These are phyloP conservation scores for Aradophagus sp. DNA, from an alignment of 1,140 invertebrate genomes.

Conservation along the genomic window DNA sequence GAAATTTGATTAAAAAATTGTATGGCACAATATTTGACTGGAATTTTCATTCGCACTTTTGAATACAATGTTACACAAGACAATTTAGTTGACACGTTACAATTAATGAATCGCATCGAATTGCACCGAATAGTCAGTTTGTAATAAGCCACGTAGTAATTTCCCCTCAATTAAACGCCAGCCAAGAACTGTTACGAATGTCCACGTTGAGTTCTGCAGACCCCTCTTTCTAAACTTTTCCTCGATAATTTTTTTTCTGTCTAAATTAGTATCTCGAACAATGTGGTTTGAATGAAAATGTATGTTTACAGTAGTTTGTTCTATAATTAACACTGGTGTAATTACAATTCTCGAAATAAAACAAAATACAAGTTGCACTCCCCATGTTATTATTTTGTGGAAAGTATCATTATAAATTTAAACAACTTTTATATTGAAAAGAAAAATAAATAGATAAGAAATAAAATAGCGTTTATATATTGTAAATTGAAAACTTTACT, in stretches of 20 bases:
- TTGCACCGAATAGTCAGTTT: constrained; percentile 57
- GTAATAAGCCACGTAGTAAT: constrained; percentile 61
- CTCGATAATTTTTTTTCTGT: constrained; percentile 12
- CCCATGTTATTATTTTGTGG: no score
- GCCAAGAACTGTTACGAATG: constrained; percentile 38
- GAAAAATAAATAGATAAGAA: no score
- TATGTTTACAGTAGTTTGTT: constrained; percentile 14
- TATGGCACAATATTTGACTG: no score
- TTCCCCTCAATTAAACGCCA: constrained; percentile 60
- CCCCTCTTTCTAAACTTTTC: constrained; percentile 29
- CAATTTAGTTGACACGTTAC: constrained; percentile 52
- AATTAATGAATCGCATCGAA: constrained; percentile 59
- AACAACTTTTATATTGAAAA: no score
- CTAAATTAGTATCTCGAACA: constrained; percentile 21
- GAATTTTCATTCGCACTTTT: constrained; percentile 22
- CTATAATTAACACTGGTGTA: constrained; percentile 25
- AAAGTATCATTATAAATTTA: no score
- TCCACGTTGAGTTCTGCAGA: constrained; percentile 9
- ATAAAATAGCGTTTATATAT: no score
- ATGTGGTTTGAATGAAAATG: constrained; percentile 17
- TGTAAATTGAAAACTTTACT: no score
- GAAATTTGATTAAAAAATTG: no score
- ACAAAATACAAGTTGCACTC: no score
- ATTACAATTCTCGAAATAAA: no score
- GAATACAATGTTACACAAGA: constrained; percentile 49